Conservation (phyloP, 2,113 vertebrate species). For the Seriola dumerili region DNA sequence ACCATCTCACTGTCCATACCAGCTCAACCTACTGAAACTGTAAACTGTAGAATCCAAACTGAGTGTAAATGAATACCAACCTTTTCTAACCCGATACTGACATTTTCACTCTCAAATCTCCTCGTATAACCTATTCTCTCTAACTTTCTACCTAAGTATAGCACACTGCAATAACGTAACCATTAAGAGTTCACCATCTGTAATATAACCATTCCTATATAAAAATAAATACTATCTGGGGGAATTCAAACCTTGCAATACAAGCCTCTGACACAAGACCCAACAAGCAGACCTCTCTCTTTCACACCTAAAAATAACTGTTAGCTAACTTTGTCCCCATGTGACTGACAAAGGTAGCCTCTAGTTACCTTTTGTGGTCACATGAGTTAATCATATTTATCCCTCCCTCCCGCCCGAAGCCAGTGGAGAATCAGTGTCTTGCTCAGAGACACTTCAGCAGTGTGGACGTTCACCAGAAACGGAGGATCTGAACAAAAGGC, state of each 20-base stretch:
- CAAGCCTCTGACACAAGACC: slow-evolving; percentile 26
- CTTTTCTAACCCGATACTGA: slow-evolving; percentile 1
- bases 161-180: not conserved
- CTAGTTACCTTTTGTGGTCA: slow-evolving; percentile 17
- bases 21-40: not conserved
- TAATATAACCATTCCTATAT: slow-evolving; percentile 11
- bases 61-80: not conserved
- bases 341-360: slow-evolving; percentile 46
- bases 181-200: not conserved
- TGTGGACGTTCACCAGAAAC: not conserved
- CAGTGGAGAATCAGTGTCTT: not conserved
- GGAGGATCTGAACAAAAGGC: not conserved
- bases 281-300: slow-evolving; percentile 10
- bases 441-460: not conserved
- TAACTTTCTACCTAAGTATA: not conserved
- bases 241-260: not conserved
- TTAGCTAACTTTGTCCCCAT: slow-evolving; percentile 47
- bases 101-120: not conserved
- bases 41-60: not conserved
- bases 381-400: slow-evolving; percentile 12
- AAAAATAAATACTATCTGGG: not conserved
- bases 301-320: slow-evolving; percentile 49
- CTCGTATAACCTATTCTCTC: not conserved
- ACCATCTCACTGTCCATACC: not conserved
- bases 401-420: not conserved